Percentiles rank a stretch among this genome's conserved stretches.
These are phyloP conservation scores for Spheniscus humboldti DNA, from an alignment of 2,797 vertebrate genomes.

Conservation along the genomic window DNA sequence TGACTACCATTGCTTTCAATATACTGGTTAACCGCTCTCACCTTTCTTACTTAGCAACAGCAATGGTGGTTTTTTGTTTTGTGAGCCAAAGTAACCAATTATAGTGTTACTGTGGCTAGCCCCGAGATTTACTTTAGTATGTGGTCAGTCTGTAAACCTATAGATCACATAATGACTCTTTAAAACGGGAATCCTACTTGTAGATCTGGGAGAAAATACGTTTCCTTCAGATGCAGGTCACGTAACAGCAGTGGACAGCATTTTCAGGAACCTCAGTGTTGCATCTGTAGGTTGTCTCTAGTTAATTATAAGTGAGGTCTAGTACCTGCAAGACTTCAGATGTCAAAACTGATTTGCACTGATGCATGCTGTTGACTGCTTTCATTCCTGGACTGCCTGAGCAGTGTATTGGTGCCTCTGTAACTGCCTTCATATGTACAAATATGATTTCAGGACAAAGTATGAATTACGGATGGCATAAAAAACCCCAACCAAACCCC, in stretches of 20 bases:
- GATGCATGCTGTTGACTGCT: neutral
- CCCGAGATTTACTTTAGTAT: neutral
- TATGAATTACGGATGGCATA: neutral
- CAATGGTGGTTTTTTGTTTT: neutral
- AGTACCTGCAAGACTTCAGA: neutral
- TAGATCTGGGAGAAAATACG: neutral
- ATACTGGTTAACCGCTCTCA: neutral
- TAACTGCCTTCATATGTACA: neutral
- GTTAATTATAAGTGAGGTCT: neutral
- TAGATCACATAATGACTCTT: neutral
- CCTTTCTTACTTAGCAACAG: neutral
- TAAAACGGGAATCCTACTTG: neutral
- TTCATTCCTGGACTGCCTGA: neutral
- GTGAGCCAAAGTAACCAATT: neutral
- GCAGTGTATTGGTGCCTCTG: neutral
- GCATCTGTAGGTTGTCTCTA: neutral
- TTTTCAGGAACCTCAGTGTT: neutral
- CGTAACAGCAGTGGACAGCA: fast-evolving
- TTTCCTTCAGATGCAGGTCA: neutral
- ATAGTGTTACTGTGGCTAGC: neutral
- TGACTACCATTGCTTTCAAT: neutral
- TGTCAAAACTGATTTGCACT: neutral
- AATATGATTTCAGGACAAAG: neutral
- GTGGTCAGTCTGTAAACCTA: neutral
- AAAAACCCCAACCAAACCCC: neutral